Conservation (phyloP, 2,113 vertebrate species). For the Phalacrocorax brasilianus region DNA sequence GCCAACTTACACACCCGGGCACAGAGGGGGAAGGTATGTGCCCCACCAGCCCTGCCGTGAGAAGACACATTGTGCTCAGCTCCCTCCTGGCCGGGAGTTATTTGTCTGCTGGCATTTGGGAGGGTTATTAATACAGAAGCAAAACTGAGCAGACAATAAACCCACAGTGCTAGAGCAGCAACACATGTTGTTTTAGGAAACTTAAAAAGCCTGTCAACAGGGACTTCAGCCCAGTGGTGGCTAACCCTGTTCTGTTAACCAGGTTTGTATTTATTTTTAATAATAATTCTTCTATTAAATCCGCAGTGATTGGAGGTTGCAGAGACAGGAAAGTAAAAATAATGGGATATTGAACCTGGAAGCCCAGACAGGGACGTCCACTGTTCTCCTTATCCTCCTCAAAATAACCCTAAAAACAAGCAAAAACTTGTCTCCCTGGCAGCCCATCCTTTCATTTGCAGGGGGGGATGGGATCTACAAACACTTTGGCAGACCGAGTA, state of each 20-base stretch:
- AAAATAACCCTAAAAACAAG: background rate
- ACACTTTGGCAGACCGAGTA: background rate
- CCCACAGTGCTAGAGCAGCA: background rate
- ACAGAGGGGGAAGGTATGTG: fast-evolving
- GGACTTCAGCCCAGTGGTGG: background rate
- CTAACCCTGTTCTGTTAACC: fast-evolving
- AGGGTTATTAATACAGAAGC: background rate
- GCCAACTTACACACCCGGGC: background rate
- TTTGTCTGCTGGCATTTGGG: background rate
- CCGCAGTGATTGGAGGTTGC: background rate
- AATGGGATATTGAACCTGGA: background rate
- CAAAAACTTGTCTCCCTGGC: background rate
- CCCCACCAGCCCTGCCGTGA: background rate
- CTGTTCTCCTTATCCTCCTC: background rate
- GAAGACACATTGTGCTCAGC: background rate
- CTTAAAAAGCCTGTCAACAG: background rate
- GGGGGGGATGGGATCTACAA: no score
- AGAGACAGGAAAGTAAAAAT: background rate
- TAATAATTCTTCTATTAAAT: background rate
- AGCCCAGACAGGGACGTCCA: background rate
- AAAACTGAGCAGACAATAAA: background rate
- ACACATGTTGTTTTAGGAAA: background rate
- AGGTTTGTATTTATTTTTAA: background rate
- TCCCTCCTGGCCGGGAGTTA: background rate
- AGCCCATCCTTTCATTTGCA: fast-evolving